Evolutionary conservation across 2,113 vertebrate genomes (phyloP).

Genomic region (Micromys minutus): DNA sequence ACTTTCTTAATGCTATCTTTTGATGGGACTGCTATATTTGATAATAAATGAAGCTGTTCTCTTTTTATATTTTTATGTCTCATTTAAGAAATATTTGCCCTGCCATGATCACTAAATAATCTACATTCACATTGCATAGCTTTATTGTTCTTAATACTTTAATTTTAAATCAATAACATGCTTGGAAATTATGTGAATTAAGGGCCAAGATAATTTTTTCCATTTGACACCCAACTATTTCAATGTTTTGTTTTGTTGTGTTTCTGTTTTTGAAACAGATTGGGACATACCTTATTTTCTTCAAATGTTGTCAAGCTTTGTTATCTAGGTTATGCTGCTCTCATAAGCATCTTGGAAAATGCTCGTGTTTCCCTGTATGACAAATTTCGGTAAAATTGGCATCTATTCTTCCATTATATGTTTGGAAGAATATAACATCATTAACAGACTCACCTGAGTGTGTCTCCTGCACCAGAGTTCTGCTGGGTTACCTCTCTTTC

Average conservation of each 20-base stretch:
- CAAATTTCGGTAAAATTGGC: not conserved
- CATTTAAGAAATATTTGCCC: constrained; percentile 7
- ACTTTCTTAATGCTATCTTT: not conserved
- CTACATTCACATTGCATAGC: not conserved
- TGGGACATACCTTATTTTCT: constrained; percentile 13
- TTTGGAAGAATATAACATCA: not conserved
- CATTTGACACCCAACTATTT: not conserved
- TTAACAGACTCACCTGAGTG: not conserved
- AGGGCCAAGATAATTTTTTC: not conserved
- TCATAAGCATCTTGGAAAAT: not conserved
- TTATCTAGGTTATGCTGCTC: not conserved
- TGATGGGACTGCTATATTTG: not conserved
- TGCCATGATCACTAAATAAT: not conserved
- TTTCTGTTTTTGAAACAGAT: constrained; percentile 5
- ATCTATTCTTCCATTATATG: constrained; percentile 3
- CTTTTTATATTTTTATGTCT: not conserved
- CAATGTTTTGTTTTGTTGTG: not conserved
- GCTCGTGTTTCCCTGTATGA: not conserved
- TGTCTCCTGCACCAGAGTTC: not conserved
- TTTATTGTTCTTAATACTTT: not conserved
- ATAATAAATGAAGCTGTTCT: not conserved
- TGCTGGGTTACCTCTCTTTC: not conserved
- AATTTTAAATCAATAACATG: not conserved
- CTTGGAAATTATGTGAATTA: constrained; percentile 25
- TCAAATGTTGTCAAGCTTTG: not conserved